phyloP scores from a whole-genome alignment of 2,113 vertebrate genomes.

The Trematomus loennbergii region DNA sequence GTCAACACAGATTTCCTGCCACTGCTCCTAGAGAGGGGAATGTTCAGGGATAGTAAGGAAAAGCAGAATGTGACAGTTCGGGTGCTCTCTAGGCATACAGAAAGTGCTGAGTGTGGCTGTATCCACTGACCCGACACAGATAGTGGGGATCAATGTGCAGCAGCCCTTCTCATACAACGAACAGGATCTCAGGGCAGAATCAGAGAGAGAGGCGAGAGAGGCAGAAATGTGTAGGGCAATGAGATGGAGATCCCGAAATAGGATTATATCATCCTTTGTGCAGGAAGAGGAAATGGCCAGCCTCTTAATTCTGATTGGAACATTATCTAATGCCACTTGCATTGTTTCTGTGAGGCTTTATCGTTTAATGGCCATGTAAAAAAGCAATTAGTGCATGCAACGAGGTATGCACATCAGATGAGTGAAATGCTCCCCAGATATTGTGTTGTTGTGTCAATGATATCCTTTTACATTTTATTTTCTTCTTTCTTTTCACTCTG shows the following conservation, averaged over 20 bases:
- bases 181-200: slow-evolving; percentile 73
- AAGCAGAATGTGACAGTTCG: slow-evolving; percentile 47
- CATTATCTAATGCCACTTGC: slow-evolving; percentile 69
- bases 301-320: slow-evolving; percentile 70
- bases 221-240: slow-evolving; percentile 39
- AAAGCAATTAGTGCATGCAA: slow-evolving; percentile 54
- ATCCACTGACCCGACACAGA: slow-evolving; percentile 76
- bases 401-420: slow-evolving; percentile 48
- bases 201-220: slow-evolving; percentile 44
- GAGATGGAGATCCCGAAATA: slow-evolving; percentile 72
- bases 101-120: slow-evolving; percentile 72
- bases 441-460: slow-evolving; percentile 17
- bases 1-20: slow-evolving; percentile 51
- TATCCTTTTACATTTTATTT: slow-evolving; percentile 23
- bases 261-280: slow-evolving; percentile 69
- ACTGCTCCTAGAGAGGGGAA: slow-evolving; percentile 38
- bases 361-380: slow-evolving; percentile 51
- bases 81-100: slow-evolving; percentile 41
- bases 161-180: slow-evolving; percentile 66
- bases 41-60: slow-evolving; percentile 34
- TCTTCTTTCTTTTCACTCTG: slow-evolving; percentile 1
- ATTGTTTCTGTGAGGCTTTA: slow-evolving; percentile 57
- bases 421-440: slow-evolving; percentile 32
- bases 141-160: slow-evolving; percentile 75
- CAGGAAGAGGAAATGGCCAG: slow-evolving; percentile 76